phyloP scores from a whole-genome alignment of 2,797 vertebrate species.

The Tragopan temminckii region DNA sequence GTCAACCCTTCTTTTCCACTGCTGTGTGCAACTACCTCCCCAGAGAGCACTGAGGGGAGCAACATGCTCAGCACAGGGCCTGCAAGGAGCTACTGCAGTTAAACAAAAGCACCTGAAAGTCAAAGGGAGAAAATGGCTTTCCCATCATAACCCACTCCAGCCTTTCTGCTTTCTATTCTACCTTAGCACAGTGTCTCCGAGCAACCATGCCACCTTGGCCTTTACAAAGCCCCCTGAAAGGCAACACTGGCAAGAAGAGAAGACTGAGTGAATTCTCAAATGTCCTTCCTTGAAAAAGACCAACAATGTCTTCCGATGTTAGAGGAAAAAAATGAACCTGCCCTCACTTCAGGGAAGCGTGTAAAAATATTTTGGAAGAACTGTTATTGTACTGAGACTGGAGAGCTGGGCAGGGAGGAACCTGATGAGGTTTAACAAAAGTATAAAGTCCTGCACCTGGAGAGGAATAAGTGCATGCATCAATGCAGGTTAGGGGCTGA shows the following conservation, averaged over 20 bases:
- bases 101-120: too few species aligned
- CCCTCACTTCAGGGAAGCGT: not conserved
- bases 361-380: not conserved
- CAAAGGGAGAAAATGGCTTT: not conserved
- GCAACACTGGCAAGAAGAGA: not conserved
- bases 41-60: too few species aligned
- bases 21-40: too few species aligned
- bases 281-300: not conserved
- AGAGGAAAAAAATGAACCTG: accelerated
- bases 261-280: not conserved
- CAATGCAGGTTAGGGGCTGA: too few species aligned
- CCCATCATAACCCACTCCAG: not conserved
- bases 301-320: not conserved
- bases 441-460: too few species aligned
- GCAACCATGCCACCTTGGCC: not conserved
- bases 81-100: too few species aligned
- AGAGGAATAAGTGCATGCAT: too few species aligned
- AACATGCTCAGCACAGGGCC: too few species aligned
- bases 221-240: not conserved
- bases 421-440: too few species aligned
- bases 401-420: too few species aligned
- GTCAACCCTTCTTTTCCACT: too few species aligned
- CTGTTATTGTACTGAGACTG: not conserved
- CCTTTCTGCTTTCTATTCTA: not conserved
- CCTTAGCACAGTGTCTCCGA: not conserved